phyloP scores from a whole-genome alignment of 2,797 vertebrate species.

The Smutsia gigantea region DNA sequence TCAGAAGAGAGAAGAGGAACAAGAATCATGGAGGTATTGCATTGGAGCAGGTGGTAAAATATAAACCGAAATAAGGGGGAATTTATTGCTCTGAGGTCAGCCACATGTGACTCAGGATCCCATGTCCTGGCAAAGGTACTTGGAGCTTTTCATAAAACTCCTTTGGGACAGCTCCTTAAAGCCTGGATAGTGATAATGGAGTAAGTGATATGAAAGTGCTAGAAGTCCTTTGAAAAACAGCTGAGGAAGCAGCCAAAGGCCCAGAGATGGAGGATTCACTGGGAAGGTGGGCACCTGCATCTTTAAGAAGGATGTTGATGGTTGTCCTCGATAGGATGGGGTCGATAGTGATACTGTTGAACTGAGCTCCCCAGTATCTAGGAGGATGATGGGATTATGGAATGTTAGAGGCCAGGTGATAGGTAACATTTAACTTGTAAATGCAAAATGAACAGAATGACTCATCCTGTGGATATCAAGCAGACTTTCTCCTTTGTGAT shows the following conservation, averaged over 20 bases:
- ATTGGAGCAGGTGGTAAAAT: neutral
- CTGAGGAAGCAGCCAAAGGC: neutral
- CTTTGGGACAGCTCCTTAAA: neutral
- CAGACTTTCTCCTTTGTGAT: neutral
- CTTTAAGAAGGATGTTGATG: neutral
- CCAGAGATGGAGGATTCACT: neutral
- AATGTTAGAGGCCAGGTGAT: neutral
- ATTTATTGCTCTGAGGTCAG: neutral
- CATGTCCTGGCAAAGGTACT: neutral
- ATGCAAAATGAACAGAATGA: neutral
- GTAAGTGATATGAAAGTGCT: neutral
- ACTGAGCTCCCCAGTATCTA: neutral
- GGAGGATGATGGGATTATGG: neutral
- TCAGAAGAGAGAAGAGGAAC: neutral
- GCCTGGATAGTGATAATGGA: neutral
- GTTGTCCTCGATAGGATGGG: neutral
- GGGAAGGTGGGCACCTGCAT: neutral
- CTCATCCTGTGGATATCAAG: neutral
- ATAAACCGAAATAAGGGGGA: neutral
- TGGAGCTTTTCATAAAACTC: neutral
- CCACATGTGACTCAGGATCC: neutral
- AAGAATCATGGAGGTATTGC: neutral
- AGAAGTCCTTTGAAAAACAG: neutral
- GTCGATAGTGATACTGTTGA: neutral
- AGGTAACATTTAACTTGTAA: neutral